Base-by-base conservation (phyloP, 2,113 vertebrate genomes). In the Rutilus rutilus region DNA sequence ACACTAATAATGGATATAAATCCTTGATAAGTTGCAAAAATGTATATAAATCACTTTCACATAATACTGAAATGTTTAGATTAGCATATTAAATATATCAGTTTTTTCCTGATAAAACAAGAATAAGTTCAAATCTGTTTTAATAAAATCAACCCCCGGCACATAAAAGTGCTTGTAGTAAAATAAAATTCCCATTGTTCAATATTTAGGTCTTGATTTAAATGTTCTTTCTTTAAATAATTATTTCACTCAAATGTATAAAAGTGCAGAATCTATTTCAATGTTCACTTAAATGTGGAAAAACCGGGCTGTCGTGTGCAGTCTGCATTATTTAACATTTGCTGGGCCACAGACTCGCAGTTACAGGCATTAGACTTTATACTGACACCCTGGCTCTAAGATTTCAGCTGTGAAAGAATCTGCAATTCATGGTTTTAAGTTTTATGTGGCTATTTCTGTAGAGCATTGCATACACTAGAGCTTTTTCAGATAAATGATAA, bases 401-500 rank as follows among this genome's bases (percentile, higher is more conserved):
- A 69, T 36, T 81, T 65, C 42, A 81, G 78, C 78, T 45, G 21
- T 82, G 6, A 50, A 9, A 47, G 15, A 81, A 82, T 82, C 27
- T 69, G 79, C 42, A 52, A 47, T 82, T 82, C 45, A 82, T 50
- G 27, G 9, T 33, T 64, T 64, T 50, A 65, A 36, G 36, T 47
- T 82, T 52, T 69, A 69, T 69, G 64, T 27, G 5, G 23, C 25
- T 73, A 57, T 47, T 47, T 15, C 62, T 19, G 30, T 71, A 27
- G 19, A 60, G 50, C 36, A 7, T 67, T 33, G 15, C 65, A 42
- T 27, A 69, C 36, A 80, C 52, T 45, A 36, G n/a, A 60, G 64
- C 6, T 78, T 78, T 75, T 83, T 78, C 30, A 10, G 27, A 79
- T 27, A 64, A 85, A 78, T 52, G 23, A 62, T 25, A 74, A 73